Evolutionary conservation across 1,140 invertebrate species (phyloP).

Genomic region (Drosophila carrolli): DNA sequence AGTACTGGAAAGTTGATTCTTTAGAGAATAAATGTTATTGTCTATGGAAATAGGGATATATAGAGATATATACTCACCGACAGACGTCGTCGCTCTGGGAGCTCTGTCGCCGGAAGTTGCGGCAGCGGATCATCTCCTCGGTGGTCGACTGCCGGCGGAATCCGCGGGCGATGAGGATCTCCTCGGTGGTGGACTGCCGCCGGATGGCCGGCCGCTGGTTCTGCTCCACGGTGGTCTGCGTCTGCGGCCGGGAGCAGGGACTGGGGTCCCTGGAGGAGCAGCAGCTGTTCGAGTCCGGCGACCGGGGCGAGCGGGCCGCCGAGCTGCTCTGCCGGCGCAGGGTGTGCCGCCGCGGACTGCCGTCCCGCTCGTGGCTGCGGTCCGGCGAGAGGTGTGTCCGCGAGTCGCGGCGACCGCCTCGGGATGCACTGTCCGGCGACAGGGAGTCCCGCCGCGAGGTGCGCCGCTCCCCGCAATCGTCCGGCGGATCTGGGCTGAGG

Average conservation of each 20-base stretch:
- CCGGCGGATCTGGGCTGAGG: constrained; percentile 89
- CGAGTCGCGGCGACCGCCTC: constrained; percentile 89
- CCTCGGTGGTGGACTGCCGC: constrained; percentile 95
- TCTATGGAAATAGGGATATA: too few species aligned
- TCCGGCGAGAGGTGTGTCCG: constrained; percentile 92
- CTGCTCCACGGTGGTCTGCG: constrained; percentile 86
- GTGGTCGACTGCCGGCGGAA: constrained; percentile 95
- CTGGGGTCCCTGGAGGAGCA: constrained; percentile 90
- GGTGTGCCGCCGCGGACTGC: constrained; percentile 88
- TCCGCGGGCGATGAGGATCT: constrained; percentile 94
- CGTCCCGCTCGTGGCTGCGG: constrained; percentile 88
- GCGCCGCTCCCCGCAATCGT: constrained; percentile 87
- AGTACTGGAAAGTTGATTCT: too few species aligned
- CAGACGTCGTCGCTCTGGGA: constrained; percentile 92
- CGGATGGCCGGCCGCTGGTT: constrained; percentile 88
- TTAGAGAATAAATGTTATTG: too few species aligned
- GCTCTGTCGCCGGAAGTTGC: constrained; percentile 93
- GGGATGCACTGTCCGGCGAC: constrained; percentile 93
- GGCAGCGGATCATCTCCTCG: constrained; percentile 95
- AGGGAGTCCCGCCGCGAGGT: constrained; percentile 92
- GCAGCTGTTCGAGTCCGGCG: constrained; percentile 91
- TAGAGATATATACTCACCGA: constrained; percentile 78
- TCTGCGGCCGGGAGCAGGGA: constrained; percentile 88
- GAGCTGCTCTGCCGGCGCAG: constrained; percentile 93
- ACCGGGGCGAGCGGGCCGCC: constrained; percentile 87